Conservation (phyloP, 2,797 vertebrate genomes). For the Melanotaenia maccullochi region DNA sequence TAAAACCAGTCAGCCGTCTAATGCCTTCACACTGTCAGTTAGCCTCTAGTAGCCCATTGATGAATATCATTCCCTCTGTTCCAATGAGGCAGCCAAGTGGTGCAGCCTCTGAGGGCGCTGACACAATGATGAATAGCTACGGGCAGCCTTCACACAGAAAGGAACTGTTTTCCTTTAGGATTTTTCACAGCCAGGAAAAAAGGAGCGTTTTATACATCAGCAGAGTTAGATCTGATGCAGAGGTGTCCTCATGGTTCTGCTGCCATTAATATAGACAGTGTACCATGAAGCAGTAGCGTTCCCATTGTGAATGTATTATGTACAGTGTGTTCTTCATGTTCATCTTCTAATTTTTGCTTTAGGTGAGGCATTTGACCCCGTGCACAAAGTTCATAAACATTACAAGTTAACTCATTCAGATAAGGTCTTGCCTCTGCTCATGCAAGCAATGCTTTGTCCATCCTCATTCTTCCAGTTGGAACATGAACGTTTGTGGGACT, state of each 20-base stretch:
- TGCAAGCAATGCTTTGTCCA: background rate
- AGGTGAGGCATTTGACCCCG: background rate
- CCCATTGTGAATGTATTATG: background rate
- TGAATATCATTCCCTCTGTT: conserved; percentile 79
- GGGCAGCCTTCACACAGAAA: conserved; percentile 68
- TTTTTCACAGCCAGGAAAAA: conserved; percentile 62
- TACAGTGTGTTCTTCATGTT: conserved; percentile 1
- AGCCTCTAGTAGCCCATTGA: conserved; percentile 80
- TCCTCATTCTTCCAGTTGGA: conserved; percentile 76
- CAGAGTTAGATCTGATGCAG: conserved; percentile 44
- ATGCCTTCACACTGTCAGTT: conserved; percentile 80
- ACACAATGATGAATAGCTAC: conserved; percentile 81
- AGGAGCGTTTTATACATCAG: conserved; percentile 57
- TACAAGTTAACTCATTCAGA: background rate
- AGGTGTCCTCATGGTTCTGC: conserved; percentile 40
- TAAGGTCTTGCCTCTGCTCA: background rate
- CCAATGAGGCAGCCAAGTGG: conserved; percentile 77
- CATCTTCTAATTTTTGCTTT: background rate
- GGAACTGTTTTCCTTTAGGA: conserved; percentile 69
- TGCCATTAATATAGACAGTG: conserved; percentile 48
- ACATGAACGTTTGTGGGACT: conserved; percentile 84
- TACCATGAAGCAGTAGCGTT: conserved; percentile 27
- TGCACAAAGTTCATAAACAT: background rate
- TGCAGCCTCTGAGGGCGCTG: conserved; percentile 70
- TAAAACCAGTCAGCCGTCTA: conserved; percentile 79